Evolutionary conservation across 2,888 invertebrate species (phyloP).

Genomic region (Germaria angustata): DNA sequence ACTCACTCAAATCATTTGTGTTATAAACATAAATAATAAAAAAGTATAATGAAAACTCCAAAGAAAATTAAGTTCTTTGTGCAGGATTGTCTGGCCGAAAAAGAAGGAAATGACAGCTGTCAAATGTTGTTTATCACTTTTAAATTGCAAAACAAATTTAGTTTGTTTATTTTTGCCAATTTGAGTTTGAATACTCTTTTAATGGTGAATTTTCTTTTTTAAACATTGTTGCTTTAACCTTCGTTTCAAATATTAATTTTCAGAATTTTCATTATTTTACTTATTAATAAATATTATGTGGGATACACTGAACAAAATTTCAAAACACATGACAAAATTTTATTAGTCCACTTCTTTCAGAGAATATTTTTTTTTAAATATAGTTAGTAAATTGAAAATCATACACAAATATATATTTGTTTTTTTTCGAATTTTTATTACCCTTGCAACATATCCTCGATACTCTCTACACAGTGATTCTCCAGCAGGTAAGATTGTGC

Average conservation of each 20-base stretch:
- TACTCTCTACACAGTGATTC: no score
- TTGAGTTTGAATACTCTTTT: constrained; percentile 9
- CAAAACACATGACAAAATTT: no score
- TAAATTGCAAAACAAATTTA: constrained; percentile 41
- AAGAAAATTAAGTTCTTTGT: constrained; percentile 44
- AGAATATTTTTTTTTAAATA: no score
- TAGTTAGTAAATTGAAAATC: no score
- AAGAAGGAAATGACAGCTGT: constrained; percentile 64
- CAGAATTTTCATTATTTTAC: constrained; percentile 19
- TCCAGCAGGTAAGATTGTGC: no score
- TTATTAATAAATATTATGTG: no score
- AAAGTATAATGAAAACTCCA: constrained; percentile 8
- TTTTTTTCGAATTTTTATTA: no score
- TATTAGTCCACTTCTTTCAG: no score
- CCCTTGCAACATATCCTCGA: no score
- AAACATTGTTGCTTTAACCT: constrained; percentile 1
- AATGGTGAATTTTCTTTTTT: background rate
- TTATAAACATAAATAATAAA: background rate
- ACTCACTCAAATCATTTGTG: constrained; percentile 29
- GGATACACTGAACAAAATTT: no score
- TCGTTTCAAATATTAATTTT: constrained; percentile 29
- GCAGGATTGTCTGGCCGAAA: background rate
- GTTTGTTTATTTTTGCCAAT: background rate
- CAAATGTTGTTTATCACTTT: constrained; percentile 64
- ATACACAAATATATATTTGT: no score